Conservation (phyloP, 2,888 invertebrate genomes). For the Folsomia manolachei region DNA sequence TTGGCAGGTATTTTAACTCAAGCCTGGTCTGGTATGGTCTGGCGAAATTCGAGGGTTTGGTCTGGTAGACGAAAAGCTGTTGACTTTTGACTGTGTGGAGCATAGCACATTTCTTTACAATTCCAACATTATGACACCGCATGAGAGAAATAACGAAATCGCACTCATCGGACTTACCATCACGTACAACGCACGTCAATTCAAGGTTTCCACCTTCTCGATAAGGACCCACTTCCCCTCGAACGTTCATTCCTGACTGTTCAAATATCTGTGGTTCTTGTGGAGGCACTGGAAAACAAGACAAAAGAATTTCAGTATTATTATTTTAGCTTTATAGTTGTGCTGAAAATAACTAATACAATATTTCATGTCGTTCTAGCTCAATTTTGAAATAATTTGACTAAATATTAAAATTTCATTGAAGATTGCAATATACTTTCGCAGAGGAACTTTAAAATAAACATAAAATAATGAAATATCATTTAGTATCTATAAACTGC, state of each 20-base stretch:
- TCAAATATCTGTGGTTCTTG: slow-evolving; percentile 48
- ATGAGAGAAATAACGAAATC: not conserved
- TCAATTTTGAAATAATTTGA: no score
- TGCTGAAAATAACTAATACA: no score
- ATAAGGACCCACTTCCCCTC: slow-evolving; percentile 47
- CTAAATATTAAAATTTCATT: no score
- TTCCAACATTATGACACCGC: not conserved
- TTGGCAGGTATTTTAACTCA: not conserved
- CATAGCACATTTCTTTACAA: slow-evolving; percentile 1
- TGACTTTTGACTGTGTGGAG: not conserved
- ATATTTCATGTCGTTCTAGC: no score
- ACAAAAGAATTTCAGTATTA: not conserved
- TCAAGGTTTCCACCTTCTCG: slow-evolving; percentile 44
- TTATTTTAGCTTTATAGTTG: no score
- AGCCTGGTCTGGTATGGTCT: not conserved
- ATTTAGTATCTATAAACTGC: no score
- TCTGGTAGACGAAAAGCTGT: not conserved
- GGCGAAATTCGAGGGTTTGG: not conserved
- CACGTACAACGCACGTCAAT: slow-evolving; percentile 46
- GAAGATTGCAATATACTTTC: no score
- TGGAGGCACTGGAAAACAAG: slow-evolving; percentile 47
- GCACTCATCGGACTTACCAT: slow-evolving; percentile 36
- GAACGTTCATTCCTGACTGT: slow-evolving; percentile 40
- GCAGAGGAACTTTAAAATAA: no score
- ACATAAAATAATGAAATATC: no score